Evolutionary conservation across 1,140 invertebrate genomes (phyloP), one percentile per base, ranked within the genome.

Genomic region (Phymastichus coffea): DNA sequence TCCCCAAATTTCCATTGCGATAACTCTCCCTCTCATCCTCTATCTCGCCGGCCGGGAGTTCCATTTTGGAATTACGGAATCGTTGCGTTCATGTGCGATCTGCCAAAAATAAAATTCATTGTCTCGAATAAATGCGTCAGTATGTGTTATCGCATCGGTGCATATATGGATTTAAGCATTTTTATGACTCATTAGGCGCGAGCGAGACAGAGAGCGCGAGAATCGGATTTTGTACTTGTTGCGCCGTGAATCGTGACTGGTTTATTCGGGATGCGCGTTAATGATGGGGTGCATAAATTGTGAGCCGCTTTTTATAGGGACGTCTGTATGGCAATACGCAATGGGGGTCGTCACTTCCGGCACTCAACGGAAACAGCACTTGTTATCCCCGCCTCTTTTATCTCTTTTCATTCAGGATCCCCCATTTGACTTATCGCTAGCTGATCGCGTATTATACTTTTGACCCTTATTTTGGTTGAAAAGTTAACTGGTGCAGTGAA

Each of bases 221-320:
- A 66, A 67, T 61, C 47, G 48, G 48, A 67, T 69, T 68, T 57
- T 15, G 56, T 66, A 72, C 69, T 75, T 73, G 70, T 73, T 73
- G 69, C 69, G 37, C 58, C 58, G 46, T 66, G 65, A 68, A 67
- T 69, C 63, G 62, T 70, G 69, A 65, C 69, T 66, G 67, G 69
- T 72, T 71, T 66, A 61, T 67, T 68, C 68, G 63, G 53, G 64
- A 56, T 46, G 59, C 52, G 58, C 60, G 66, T 70, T 66, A 68
- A 72, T 65, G 67, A 70, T n/a, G 68, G 73, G 71, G 72, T 75
- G 71, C 68, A 74, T 74, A 73, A 68, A 72, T 75, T 73, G 69
- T 56, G 51, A 65, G 65, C 63, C 54, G 52, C 38, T 65, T 41
- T 33, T 55, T 49, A n/a, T 60, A 26, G 49, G 52, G 19, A 33